Conservation (phyloP, 2,113 vertebrate species). For the Xiphophorus hellerii region DNA sequence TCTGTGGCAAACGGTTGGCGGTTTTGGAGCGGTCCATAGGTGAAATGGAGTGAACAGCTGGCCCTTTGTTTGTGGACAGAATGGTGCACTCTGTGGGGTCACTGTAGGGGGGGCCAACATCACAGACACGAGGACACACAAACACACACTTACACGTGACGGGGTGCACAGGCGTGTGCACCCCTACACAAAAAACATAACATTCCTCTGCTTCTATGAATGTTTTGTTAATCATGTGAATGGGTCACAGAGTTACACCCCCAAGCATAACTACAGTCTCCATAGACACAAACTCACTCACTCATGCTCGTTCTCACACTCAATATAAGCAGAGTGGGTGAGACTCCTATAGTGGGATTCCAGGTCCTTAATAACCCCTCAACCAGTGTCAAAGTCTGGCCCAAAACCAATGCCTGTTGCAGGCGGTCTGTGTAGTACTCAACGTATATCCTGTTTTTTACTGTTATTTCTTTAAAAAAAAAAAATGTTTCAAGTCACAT, state of each 20-base stretch:
- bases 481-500: background rate
- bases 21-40: constrained; percentile 78
- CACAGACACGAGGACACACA: constrained; percentile 79
- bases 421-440: background rate
- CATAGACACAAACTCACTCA: constrained; percentile 69
- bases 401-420: background rate
- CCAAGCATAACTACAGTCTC: constrained; percentile 67
- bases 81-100: constrained; percentile 87
- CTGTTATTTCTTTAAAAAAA: background rate
- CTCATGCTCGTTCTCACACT: constrained; percentile 55
- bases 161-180: constrained; percentile 48
- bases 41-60: constrained; percentile 82
- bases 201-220: constrained; percentile 82
- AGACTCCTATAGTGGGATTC: constrained; percentile 45
- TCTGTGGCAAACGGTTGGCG: constrained; percentile 75
- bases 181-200: constrained; percentile 75
- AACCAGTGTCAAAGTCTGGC: constrained; percentile 42
- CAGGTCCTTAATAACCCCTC: constrained; percentile 38
- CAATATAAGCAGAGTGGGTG: constrained; percentile 53
- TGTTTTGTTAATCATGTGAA: constrained; percentile 86
- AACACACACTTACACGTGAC: constrained; percentile 59
- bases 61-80: constrained; percentile 86
- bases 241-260: constrained; percentile 81
- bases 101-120: constrained; percentile 82
- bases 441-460: background rate